Evolutionary conservation across 2,888 invertebrate species (phyloP).

Genomic region (Drosophila maculinotata): DNA sequence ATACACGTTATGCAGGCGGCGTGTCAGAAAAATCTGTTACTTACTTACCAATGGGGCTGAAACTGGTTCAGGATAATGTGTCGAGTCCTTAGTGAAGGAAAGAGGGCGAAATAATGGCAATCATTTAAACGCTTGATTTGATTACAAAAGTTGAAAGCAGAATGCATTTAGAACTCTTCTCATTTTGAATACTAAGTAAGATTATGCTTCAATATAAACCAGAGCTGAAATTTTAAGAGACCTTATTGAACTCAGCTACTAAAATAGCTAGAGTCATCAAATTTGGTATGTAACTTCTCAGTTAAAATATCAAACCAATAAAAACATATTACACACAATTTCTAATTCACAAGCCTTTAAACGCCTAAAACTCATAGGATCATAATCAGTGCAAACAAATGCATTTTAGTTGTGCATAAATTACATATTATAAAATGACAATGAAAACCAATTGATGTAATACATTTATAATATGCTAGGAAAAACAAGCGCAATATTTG

Average conservation of each 20-base stretch:
- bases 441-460: constrained; percentile 42
- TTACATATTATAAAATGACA: constrained; percentile 35
- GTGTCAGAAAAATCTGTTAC: constrained; percentile 84
- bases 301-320: too few species aligned
- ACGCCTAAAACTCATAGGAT: too few species aligned
- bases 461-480: constrained; percentile 47
- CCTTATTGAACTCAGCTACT: too few species aligned
- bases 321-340: background rate
- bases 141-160: constrained; percentile 12
- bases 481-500: constrained; percentile 61
- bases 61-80: constrained; percentile 38
- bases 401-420: constrained; percentile 43
- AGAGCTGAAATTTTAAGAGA: too few species aligned
- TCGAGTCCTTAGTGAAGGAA: constrained; percentile 22
- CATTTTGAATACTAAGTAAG: background rate
- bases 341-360: constrained; percentile 4
- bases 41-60: constrained; percentile 44
- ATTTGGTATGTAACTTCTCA: too few species aligned
- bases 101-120: constrained; percentile 1
- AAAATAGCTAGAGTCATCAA: too few species aligned
- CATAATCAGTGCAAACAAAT: constrained; percentile 6
- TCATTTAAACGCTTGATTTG: constrained; percentile 38
- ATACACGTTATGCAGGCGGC: constrained; percentile 60
- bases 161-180: background rate
- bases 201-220: too few species aligned